phyloP scores from a whole-genome alignment of 2,797 vertebrate genomes.

The Pitangus sulphuratus region DNA sequence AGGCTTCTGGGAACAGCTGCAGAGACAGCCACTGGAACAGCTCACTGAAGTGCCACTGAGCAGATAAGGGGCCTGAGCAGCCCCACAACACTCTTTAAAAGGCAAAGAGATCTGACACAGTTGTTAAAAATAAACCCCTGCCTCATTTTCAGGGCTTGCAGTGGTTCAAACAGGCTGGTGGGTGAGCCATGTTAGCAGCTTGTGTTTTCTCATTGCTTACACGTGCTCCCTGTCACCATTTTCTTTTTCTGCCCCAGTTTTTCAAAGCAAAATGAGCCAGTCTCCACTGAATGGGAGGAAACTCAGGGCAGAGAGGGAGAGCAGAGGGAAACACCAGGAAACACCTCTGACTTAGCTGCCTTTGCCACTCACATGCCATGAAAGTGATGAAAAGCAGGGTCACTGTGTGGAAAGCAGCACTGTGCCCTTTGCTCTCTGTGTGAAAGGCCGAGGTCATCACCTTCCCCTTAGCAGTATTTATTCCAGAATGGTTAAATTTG shows the following conservation, averaged over 20 bases:
- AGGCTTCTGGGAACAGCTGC: not conserved
- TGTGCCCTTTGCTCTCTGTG: not conserved
- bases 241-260: not conserved
- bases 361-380: not conserved
- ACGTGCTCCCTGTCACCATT: not conserved
- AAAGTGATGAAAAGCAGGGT: slow-evolving; percentile 9
- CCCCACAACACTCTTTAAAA: slow-evolving; percentile 53
- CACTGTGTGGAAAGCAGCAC: not conserved
- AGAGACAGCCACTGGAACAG: not conserved
- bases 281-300: not conserved
- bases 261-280: not conserved
- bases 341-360: not conserved
- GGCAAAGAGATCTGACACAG: slow-evolving; percentile 31
- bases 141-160: slow-evolving; percentile 5
- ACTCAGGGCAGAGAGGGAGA: not conserved
- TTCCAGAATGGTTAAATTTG: not conserved
- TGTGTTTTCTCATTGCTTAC: not conserved
- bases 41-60: not conserved
- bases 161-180: not conserved
- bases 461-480: not conserved
- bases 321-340: not conserved
- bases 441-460: not conserved
- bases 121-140: slow-evolving; percentile 66
- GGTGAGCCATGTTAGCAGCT: not conserved
- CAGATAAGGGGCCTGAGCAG: not conserved